phyloP scores from a whole-genome alignment of 2,113 vertebrate species.

The Pao palembangensis region DNA sequence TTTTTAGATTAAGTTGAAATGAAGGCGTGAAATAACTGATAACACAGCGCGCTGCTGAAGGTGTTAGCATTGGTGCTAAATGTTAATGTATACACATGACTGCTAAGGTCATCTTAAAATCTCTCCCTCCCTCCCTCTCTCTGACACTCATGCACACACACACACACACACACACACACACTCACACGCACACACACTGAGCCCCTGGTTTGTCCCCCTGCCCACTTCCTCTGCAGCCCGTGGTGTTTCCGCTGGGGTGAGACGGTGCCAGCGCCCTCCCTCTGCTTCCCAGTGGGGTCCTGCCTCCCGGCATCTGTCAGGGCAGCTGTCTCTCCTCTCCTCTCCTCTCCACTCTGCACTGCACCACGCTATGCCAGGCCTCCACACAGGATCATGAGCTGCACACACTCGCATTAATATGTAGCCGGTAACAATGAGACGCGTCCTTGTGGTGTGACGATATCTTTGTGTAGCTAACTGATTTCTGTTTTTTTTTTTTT shows the following conservation, averaged over 20 bases:
- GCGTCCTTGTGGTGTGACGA: constrained; percentile 19
- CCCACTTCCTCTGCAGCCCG: constrained; percentile 81
- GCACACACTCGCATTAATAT: constrained; percentile 44
- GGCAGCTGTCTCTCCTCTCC: constrained; percentile 80
- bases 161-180: constrained; percentile 31
- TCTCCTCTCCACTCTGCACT: constrained; percentile 56
- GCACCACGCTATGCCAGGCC: constrained; percentile 64
- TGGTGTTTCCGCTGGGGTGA: constrained; percentile 82
- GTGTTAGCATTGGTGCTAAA: constrained; percentile 11
- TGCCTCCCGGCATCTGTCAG: constrained; percentile 84
- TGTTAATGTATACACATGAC: constrained; percentile 37
- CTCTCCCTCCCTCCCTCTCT: background rate
- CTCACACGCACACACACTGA: constrained; percentile 55
- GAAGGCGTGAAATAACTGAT: too few relatives aligned
- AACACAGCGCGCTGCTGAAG: too few relatives aligned
- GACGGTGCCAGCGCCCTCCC: constrained; percentile 78
- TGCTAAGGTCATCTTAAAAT: constrained; percentile 50
- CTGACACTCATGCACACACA: constrained; percentile 13
- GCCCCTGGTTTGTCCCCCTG: constrained; percentile 77
- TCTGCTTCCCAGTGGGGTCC: constrained; percentile 81
- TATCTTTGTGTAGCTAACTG: too few relatives aligned
- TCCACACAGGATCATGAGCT: constrained; percentile 49
- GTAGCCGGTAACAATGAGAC: constrained; percentile 32
- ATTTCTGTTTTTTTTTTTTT: too few relatives aligned
- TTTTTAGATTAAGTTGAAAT: background rate